Base-by-base conservation (phyloP, 2,797 vertebrate species). In the Micropoecilia bifurca region DNA sequence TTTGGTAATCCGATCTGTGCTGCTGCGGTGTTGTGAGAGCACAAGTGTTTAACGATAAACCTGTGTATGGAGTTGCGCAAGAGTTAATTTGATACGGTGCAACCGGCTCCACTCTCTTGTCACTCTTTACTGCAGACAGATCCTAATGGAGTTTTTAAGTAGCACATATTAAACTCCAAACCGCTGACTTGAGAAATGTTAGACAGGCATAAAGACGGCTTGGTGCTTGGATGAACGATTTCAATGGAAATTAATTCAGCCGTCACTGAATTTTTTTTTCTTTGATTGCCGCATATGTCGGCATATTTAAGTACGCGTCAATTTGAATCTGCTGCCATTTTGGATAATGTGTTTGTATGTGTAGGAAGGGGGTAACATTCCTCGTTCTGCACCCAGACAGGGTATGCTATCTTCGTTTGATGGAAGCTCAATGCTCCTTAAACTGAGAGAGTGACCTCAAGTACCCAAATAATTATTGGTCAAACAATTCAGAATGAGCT, bases 21-120 rank as follows among this genome's bases (percentile, higher is more conserved):
- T 16, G 43, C 22, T 77, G 73, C 50, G 9, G 66, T 80, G 25
- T 73, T 82, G 69, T 83, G 25, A 77, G 41, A 25, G 45, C 71
- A 53, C 16, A 72, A 73, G 78, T 59, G 77, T 28, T 79, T 79
- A 6, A 71, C 71, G 75, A 39, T 69, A 20, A 41, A 74, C 41
- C 33, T 0, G 69, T 75, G 72, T 53, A 25, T 59, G 47, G n/a
- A 57, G 41, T 74, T 1, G 50, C 68, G 39, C 57, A 30, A 76
- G 6, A 25, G 55, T 57, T 53, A 7, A 20, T 71, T 77, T 68
- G 41, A 69, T n/a, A 6, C 20, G 7, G n/a, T 63, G 46, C 22
- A 74, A 72, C 41, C 22, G 1, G 4, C 43, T 61, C 59, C 55
- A 25, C 74, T 22, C 9, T 28, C 39, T 36, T n/a, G 25, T 76